Percentiles rank a stretch among this genome's conserved stretches.
Evolutionary conservation across 2,888 invertebrate genomes (phyloP).

Genomic region (Gastrophysa polygoni): DNA sequence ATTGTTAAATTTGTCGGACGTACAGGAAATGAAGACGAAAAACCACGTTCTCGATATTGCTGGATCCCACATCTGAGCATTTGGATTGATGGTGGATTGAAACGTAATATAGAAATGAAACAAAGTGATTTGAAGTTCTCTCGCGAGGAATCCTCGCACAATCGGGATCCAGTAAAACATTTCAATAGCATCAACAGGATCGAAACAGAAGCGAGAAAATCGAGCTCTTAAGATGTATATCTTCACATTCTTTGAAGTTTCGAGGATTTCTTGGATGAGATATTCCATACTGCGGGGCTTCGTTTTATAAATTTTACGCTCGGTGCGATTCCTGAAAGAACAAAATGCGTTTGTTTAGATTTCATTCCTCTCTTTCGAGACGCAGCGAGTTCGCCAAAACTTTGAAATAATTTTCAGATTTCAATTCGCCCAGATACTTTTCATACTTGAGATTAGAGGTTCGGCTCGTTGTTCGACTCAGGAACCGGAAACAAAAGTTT

Average conservation of each 20-base stretch:
- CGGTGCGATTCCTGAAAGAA: background rate
- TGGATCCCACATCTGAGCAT: background rate
- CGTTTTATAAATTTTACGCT: background rate
- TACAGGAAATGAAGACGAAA: no score
- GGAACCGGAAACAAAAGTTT: background rate
- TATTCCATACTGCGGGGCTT: background rate
- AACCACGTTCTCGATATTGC: background rate
- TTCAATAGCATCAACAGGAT: conserved; percentile 1
- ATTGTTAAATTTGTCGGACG: no score
- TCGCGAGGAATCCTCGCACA: background rate
- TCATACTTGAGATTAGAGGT: background rate
- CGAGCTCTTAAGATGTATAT: conserved; percentile 1
- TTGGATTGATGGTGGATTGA: background rate
- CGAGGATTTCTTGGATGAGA: background rate
- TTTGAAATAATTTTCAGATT: background rate
- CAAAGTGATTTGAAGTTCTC: background rate
- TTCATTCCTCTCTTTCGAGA: background rate
- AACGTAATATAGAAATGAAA: conserved; percentile 1
- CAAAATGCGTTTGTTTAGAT: background rate
- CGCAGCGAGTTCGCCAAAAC: background rate
- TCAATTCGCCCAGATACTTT: background rate
- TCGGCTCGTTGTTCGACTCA: background rate
- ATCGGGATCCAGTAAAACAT: background rate
- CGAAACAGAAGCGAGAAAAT: background rate
- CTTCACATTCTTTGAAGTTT: background rate